phyloP scores from a whole-genome alignment of 2,113 vertebrate species.

The Chinchilla lanigera region DNA sequence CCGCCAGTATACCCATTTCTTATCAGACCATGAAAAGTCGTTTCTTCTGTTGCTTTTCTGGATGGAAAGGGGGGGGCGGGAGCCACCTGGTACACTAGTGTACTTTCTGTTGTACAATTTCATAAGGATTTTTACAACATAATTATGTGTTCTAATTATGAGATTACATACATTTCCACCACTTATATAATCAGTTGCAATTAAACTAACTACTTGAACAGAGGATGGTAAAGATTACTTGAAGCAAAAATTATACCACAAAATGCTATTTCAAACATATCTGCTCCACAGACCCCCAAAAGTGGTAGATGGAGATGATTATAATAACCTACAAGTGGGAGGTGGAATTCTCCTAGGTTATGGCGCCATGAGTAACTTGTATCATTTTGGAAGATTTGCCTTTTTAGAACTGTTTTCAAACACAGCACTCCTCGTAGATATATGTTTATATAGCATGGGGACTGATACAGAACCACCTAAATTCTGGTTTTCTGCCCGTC shows the following conservation, averaged over 20 bases:
- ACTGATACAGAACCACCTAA: not conserved
- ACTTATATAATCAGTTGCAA: conserved; percentile 80
- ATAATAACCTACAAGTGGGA: not conserved
- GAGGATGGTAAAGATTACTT: conserved; percentile 70
- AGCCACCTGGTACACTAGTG: not conserved
- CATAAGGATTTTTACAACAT: conserved; percentile 74
- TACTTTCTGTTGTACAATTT: conserved; percentile 68
- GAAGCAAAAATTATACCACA: conserved; percentile 62
- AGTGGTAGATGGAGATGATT: not conserved
- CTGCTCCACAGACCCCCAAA: conserved; percentile 18
- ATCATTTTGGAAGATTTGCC: not conserved
- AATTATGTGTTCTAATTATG: conserved; percentile 76
- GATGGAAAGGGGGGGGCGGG: not conserved
- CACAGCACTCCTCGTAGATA: accelerated
- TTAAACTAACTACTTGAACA: conserved; percentile 66
- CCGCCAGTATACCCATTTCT: not conserved
- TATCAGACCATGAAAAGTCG: not conserved
- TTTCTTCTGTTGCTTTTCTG: conserved; percentile 31
- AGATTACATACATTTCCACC: conserved; percentile 78
- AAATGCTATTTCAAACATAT: conserved; percentile 69
- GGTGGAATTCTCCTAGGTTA: not conserved
- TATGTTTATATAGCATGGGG: not conserved
- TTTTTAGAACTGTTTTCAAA: not conserved
- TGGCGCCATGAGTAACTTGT: not conserved
- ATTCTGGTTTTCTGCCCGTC: not conserved